Percentiles rank a stretch among this genome's conserved stretches.
These are phyloP conservation scores for Heliopora coerulea DNA, from an alignment of 92 coral and sea anemone genomes.

Conservation along the genomic window DNA sequence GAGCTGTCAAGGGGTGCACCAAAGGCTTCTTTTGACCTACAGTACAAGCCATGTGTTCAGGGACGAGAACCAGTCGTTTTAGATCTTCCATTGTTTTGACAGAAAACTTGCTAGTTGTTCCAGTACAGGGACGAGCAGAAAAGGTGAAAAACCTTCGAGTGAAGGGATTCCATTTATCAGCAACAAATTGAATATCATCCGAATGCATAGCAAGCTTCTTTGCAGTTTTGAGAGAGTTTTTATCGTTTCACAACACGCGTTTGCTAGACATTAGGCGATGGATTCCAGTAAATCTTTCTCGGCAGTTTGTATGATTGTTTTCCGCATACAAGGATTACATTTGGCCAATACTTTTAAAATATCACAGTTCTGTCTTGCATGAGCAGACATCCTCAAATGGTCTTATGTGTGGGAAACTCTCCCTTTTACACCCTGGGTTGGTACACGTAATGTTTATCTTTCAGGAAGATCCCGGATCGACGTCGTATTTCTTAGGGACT, in stretches of 20 bases:
- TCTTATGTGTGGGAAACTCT: too few relatives aligned
- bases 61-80: conserved; percentile 1
- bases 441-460: too few relatives aligned
- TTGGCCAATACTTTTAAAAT: conserved; percentile 39
- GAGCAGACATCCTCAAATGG: conserved; percentile 53
- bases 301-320: conserved; percentile 50
- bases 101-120: not conserved
- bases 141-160: not conserved
- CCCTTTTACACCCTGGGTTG: too few relatives aligned
- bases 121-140: not conserved
- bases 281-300: conserved; percentile 38
- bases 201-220: not conserved
- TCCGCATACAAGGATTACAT: conserved; percentile 41
- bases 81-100: not conserved
- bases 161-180: not conserved
- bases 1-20: conserved; percentile 11
- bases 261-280: conserved; percentile 35
- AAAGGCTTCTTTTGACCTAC: not conserved
- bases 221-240: conserved; percentile 18
- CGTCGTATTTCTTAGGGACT: too few relatives aligned
- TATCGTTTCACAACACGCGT: conserved; percentile 41
- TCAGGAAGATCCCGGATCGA: too few relatives aligned
- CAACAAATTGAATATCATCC: conserved; percentile 1
- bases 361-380: conserved; percentile 49
- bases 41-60: conserved; percentile 9